Evolutionary conservation across 2,113 vertebrate species (phyloP).

Genomic region (Erinaceus europaeus): DNA sequence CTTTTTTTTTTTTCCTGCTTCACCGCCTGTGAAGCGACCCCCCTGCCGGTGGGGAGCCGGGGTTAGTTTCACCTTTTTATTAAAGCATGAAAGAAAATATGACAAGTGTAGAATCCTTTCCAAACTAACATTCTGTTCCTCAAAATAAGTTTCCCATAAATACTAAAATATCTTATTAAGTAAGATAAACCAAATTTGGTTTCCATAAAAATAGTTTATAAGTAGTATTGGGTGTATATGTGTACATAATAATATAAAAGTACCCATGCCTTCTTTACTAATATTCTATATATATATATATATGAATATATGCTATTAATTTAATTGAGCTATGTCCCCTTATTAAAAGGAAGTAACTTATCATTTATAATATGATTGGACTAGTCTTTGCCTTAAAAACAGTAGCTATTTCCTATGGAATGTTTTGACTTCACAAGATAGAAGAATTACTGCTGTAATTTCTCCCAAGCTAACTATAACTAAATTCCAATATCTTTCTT

Average conservation of each 20-base stretch:
- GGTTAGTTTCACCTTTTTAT: too few species aligned
- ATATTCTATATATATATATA: not conserved
- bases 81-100: slow-evolving; percentile 50
- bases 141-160: slow-evolving; percentile 52
- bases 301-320: slow-evolving; percentile 10
- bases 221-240: not conserved
- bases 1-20: too few species aligned
- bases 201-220: slow-evolving; percentile 33
- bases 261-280: not conserved
- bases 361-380: slow-evolving; percentile 13
- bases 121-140: slow-evolving; percentile 34
- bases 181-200: slow-evolving; percentile 8
- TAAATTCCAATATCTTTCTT: slow-evolving; percentile 17
- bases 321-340: slow-evolving; percentile 1
- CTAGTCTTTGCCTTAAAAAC: slow-evolving; percentile 5
- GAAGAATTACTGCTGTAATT: not conserved
- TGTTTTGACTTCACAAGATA: slow-evolving; percentile 14
- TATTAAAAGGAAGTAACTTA: not conserved
- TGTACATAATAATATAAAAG: not conserved
- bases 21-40: too few species aligned
- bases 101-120: slow-evolving; percentile 36
- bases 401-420: not conserved
- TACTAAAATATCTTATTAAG: slow-evolving; percentile 37
- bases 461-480: not conserved
- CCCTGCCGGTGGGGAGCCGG: too few species aligned